Evolutionary conservation across 1,140 invertebrate species (phyloP).

Genomic region (Zophobas morio): DNA sequence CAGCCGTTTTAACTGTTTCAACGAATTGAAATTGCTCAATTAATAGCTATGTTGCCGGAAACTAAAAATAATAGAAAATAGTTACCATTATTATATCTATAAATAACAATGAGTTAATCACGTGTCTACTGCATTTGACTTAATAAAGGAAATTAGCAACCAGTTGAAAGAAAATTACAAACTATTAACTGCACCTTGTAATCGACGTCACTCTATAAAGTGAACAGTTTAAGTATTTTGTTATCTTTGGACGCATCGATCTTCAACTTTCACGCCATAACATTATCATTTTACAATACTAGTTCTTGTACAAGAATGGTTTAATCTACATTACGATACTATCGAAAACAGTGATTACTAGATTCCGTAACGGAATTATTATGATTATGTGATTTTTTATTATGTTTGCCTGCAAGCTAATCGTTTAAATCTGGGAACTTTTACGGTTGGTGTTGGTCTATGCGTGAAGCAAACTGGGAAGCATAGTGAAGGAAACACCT

Average conservation of each 20-base stretch:
- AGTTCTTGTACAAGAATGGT: background rate
- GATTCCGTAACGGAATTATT: no score
- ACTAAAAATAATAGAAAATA: slow-evolving; percentile 43
- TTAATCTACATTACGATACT: background rate
- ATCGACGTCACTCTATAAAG: background rate
- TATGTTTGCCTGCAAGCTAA: no score
- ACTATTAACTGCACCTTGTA: background rate
- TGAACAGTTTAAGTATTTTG: slow-evolving; percentile 16
- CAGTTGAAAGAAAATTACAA: background rate
- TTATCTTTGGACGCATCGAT: slow-evolving; percentile 7
- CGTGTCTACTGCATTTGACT: slow-evolving; percentile 5
- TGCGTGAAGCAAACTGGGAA: background rate
- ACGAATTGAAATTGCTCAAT: slow-evolving; percentile 28
- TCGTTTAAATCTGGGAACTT: no score
- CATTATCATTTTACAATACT: slow-evolving; percentile 7
- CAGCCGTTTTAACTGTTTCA: background rate
- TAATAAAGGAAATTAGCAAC: slow-evolving; percentile 9
- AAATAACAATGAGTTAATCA: slow-evolving; percentile 48
- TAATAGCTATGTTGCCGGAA: slow-evolving; percentile 19
- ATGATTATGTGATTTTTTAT: no score
- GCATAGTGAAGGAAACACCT: slow-evolving; percentile 5
- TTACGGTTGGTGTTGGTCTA: background rate
- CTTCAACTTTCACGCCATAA: slow-evolving; percentile 9
- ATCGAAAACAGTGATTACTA: background rate
- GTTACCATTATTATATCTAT: slow-evolving; percentile 46